Evolutionary conservation across 1,140 invertebrate genomes (phyloP).

Genomic region (Metopolophium dirhodum): DNA sequence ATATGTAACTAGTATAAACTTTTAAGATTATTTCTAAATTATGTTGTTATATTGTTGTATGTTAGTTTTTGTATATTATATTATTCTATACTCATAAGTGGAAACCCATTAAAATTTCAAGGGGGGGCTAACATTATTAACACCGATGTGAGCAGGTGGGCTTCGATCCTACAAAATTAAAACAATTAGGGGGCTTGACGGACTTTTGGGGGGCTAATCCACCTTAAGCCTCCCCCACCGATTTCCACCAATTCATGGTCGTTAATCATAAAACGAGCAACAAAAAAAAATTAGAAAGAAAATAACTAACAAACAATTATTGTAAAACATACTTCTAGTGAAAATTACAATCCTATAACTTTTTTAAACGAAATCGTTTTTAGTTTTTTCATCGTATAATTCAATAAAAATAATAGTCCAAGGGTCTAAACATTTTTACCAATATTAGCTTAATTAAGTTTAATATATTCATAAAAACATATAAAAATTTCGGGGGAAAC

Average conservation of each 20-base stretch:
- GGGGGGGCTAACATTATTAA: too few species aligned
- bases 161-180: too few species aligned
- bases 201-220: too few species aligned
- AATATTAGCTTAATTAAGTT: background rate
- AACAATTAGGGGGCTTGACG: too few species aligned
- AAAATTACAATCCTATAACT: background rate
- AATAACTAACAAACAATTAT: background rate
- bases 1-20: background rate
- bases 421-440: background rate
- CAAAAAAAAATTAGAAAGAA: background rate
- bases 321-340: background rate
- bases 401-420: background rate
- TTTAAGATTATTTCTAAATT: background rate
- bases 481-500: background rate
- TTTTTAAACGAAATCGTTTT: background rate
- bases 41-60: background rate
- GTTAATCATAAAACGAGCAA: background rate
- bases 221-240: too few species aligned
- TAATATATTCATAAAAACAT: background rate
- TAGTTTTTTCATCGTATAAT: background rate
- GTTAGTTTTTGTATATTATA: too few species aligned
- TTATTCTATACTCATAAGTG: too few species aligned
- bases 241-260: background rate
- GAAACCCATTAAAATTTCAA: too few species aligned
- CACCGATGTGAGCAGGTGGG: too few species aligned